Evolutionary conservation across 2,797 vertebrate species (phyloP), one percentile per base, ranked within the genome.

Genomic region (Pempheris klunzingeri): DNA sequence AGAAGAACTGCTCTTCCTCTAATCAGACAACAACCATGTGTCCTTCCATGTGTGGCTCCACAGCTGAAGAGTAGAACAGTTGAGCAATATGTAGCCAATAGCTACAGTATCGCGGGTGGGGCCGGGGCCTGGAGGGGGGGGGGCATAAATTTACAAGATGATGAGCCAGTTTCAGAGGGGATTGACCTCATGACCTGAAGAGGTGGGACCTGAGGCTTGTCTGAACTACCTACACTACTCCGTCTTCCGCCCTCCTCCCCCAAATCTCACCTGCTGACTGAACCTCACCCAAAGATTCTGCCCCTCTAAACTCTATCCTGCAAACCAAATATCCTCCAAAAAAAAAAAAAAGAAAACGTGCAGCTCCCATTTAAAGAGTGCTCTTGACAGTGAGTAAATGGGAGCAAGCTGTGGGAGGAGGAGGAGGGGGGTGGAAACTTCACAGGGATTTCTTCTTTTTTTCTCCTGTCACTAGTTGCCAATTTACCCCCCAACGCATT

Each of bases 401-500:
- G 44, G 50, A 81, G 77, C 44, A 50, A 67, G 77, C 81, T 74
- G 74, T 43, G 24, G 62, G 64, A 50, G 55, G 44, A 36, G 46
- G 63, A n/a, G 77, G 54, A 49, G 71, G 72, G 24, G 64, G 18
- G 60, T 55, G 12, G 1, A 14, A 50, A 89, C 91, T 91, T 92
- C 90, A 92, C 86, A 93, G 76, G 89, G 78, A 85, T 83, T 89
- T 88, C 75, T 87, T 76, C 75, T 74, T 85, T 62, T 61, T 80
- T 74, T 77, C 71, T 84, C 83, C 88, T 90, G 81, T 90, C 88
- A 91, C 86, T 80, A 67, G 74, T 78, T 55, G 53, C 83, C 88
- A 84, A 82, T 91, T 88, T 83, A 82, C 78, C 87, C 88, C 86
- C 88, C 82, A 83, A 91, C 71, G 70, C 86, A 88, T 91, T 88